phyloP scores from a whole-genome alignment of 2,888 invertebrate genomes.

The Luffia ferchaultella region DNA sequence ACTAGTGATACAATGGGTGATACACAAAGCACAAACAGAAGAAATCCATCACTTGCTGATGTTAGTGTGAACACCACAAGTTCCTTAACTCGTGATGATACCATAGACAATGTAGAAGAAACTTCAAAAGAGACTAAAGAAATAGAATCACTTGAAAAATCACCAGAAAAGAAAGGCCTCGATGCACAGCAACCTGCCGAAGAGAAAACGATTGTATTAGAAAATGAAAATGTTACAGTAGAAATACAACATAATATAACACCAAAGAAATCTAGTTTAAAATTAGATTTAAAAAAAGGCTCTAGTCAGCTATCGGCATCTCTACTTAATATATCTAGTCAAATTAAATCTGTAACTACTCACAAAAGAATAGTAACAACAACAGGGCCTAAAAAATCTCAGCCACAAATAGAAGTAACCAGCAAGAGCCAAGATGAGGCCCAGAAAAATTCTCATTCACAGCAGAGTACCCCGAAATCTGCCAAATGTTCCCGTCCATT shows the following conservation, averaged over 20 bases:
- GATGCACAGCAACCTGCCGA: conserved; percentile 19
- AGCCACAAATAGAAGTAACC: conserved; percentile 31
- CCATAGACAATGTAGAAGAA: conserved; percentile 21
- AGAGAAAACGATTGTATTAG: conserved; percentile 36
- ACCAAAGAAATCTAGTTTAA: conserved; percentile 55
- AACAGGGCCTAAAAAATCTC: conserved; percentile 46
- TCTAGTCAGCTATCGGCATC: conserved; percentile 51
- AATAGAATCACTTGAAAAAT: conserved; percentile 20
- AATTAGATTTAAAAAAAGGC: conserved; percentile 52
- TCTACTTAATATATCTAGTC: conserved; percentile 55
- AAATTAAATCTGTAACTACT: conserved; percentile 57
- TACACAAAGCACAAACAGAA: conserved; percentile 24
- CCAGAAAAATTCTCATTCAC: conserved; percentile 28
- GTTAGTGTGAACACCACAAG: conserved; percentile 51
- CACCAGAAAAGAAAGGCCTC: conserved; percentile 19
- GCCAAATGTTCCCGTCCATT: conserved; percentile 57
- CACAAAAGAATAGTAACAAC: conserved; percentile 55
- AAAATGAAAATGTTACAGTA: conserved; percentile 48
- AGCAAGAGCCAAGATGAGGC: conserved; percentile 36
- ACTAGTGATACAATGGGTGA: conserved; percentile 35
- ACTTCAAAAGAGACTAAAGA: conserved; percentile 10
- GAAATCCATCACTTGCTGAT: conserved; percentile 42
- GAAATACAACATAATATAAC: conserved; percentile 60
- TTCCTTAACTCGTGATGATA: conserved; percentile 37
- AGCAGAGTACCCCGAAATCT: conserved; percentile 42